phyloP scores from a whole-genome alignment of 92 coral and sea anemone genomes.

The Pocillopora grandis region DNA sequence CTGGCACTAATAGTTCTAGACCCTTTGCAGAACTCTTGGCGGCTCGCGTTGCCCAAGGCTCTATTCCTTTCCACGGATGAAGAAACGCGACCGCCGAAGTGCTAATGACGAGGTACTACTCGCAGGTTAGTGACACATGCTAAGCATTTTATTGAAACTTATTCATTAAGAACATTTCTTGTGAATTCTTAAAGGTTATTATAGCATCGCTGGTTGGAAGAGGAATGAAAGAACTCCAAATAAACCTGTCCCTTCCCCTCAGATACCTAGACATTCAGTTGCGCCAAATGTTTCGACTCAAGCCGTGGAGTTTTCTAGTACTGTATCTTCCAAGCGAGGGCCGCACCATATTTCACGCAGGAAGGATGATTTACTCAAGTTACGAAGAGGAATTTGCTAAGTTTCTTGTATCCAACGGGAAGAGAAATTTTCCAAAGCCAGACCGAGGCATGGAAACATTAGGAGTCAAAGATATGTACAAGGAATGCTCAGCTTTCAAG shows the following conservation, averaged over 20 bases:
- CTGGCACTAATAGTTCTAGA: too few relatives aligned
- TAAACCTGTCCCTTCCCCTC: constrained; percentile 43
- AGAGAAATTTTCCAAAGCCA: constrained; percentile 58
- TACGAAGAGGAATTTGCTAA: constrained; percentile 55
- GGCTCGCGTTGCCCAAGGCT: too few relatives aligned
- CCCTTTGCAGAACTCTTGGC: too few relatives aligned
- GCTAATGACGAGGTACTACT: too few relatives aligned
- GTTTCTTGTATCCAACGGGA: constrained; percentile 54
- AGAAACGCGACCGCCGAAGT: too few relatives aligned
- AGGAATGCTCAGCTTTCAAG: constrained; percentile 41
- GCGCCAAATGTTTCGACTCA: constrained; percentile 51
- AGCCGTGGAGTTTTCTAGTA: constrained; percentile 48
- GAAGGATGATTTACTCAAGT: constrained; percentile 46
- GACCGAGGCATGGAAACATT: constrained; percentile 38
- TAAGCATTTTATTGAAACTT: background rate
- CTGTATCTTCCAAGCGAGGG: constrained; percentile 44
- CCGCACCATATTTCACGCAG: constrained; percentile 34
- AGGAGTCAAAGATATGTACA: constrained; percentile 48
- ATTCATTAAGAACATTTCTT: background rate
- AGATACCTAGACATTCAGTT: constrained; percentile 44
- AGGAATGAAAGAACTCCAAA: constrained; percentile 39
- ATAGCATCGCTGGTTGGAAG: constrained; percentile 54
- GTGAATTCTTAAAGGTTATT: constrained; percentile 29
- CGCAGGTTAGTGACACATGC: too few relatives aligned
- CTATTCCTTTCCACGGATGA: too few relatives aligned